phyloP scores from a whole-genome alignment of 2,888 invertebrate species.

The Epiblema foenella region DNA sequence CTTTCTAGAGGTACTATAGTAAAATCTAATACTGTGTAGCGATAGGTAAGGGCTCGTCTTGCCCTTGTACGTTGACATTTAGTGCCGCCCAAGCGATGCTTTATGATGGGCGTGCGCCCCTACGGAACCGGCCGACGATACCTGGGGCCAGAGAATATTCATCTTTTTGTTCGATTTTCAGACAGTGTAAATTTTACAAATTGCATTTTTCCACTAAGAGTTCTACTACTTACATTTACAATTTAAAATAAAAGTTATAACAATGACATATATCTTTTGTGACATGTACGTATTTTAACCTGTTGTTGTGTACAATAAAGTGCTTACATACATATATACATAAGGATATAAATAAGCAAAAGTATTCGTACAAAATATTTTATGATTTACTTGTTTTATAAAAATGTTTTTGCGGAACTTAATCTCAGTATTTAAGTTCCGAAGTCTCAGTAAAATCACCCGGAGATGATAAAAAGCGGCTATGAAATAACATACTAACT shows the following conservation, averaged over 20 bases:
- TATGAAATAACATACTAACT: neutral
- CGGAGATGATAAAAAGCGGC: neutral
- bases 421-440: neutral
- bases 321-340: too few relatives aligned
- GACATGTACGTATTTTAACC: too few relatives aligned
- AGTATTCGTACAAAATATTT: neutral
- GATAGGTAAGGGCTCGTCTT: constrained; percentile 49
- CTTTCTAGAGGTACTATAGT: constrained; percentile 25
- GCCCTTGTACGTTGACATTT: constrained; percentile 73
- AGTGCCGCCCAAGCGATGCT: constrained; percentile 67
- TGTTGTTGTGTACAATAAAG: too few relatives aligned
- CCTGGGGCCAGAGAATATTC: constrained; percentile 37
- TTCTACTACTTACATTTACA: too few relatives aligned
- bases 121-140: constrained; percentile 42
- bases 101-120: constrained; percentile 59
- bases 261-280: too few relatives aligned
- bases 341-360: too few relatives aligned
- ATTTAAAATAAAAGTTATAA: too few relatives aligned
- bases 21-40: constrained; percentile 39
- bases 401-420: neutral
- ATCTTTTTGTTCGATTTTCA: constrained; percentile 18
- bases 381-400: neutral
- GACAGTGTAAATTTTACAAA: neutral
- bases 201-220: neutral
- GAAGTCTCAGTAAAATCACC: neutral